These are phyloP conservation scores for Muscicapa striata DNA, from an alignment of 2,797 vertebrate genomes.

Conservation along the genomic window DNA sequence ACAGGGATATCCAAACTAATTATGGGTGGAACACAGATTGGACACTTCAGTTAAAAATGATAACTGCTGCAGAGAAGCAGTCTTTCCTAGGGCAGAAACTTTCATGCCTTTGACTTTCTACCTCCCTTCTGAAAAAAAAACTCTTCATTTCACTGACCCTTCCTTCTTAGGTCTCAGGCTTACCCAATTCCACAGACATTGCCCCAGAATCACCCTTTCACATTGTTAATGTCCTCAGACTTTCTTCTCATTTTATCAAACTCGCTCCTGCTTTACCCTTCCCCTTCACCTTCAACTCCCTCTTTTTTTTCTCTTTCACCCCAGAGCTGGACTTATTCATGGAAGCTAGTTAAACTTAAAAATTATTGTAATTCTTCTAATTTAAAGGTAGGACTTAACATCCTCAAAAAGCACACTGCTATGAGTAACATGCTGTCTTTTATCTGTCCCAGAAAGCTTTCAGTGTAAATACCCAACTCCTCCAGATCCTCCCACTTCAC, in stretches of 20 bases:
- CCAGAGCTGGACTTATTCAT: background rate
- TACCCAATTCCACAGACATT: background rate
- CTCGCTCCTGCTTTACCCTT: background rate
- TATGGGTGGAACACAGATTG: background rate
- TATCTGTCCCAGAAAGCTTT: background rate
- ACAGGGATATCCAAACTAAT: background rate
- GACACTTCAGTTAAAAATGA: background rate
- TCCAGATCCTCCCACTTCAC: background rate
- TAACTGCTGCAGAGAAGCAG: background rate
- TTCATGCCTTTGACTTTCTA: background rate
- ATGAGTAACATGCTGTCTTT: background rate
- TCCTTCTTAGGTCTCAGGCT: background rate
- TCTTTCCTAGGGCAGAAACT: background rate
- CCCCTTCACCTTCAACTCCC: background rate
- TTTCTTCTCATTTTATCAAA: background rate
- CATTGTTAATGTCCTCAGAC: background rate
- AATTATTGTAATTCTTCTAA: background rate
- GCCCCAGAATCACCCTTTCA: background rate
- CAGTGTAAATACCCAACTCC: background rate
- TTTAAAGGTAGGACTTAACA: background rate
- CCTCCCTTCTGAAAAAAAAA: background rate
- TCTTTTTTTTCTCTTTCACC: background rate
- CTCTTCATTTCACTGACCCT: background rate
- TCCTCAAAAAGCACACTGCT: background rate
- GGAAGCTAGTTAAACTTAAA: background rate